A percentile compares a stretch with the other conserved stretches of the same genome.
These are phyloP conservation scores for Dryoscopus gambensis DNA, from an alignment of 2,113 vertebrate genomes.

Conservation along the genomic window DNA sequence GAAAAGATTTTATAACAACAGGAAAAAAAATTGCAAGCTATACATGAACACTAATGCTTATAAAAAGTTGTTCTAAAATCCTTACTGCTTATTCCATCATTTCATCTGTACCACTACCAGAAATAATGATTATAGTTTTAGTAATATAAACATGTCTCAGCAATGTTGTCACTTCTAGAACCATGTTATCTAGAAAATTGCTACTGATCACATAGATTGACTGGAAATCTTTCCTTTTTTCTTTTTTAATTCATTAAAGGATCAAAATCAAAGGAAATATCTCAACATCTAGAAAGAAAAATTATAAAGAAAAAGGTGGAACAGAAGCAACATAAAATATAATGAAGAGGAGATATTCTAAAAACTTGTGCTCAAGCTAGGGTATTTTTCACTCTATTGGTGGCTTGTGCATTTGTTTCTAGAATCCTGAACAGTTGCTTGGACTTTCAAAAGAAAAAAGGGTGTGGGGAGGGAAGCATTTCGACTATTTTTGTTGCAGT, in stretches of 20 bases:
- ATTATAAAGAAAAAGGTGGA: background rate
- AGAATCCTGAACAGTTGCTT: background rate
- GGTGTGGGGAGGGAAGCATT: fast-evolving
- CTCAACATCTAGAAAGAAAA: background rate
- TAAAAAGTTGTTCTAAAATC: background rate
- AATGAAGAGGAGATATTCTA: background rate
- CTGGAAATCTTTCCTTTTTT: background rate
- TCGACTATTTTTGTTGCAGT: background rate
- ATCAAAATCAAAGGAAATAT: background rate
- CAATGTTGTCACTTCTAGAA: background rate
- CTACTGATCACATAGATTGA: background rate
- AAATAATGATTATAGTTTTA: background rate
- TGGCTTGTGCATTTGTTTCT: background rate
- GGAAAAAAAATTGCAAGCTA: background rate
- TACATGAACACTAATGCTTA: background rate
- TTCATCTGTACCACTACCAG: background rate
- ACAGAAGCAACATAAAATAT: background rate
- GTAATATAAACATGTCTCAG: background rate
- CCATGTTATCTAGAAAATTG: background rate
- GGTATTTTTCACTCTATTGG: background rate
- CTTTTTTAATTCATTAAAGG: background rate
- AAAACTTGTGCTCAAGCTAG: background rate
- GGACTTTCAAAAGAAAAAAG: background rate
- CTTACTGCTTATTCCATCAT: background rate
- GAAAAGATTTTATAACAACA: background rate